Percentiles rank a stretch among this genome's conserved stretches.
These are phyloP conservation scores for Ectobius pallidus DNA, from an alignment of 2,888 invertebrate genomes.

Conservation along the genomic window DNA sequence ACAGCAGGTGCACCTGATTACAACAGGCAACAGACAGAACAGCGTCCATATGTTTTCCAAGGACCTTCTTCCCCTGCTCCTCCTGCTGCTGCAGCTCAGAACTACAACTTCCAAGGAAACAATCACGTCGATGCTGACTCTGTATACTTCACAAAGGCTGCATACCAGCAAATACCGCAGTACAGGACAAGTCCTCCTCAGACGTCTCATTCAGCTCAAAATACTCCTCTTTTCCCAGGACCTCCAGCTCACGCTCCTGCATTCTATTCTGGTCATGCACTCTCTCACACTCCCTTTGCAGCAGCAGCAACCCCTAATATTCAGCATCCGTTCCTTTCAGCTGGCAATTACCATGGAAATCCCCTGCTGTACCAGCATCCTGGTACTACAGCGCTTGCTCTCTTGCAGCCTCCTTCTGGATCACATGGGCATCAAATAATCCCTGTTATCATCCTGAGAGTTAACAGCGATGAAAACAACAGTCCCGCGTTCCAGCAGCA, in stretches of 20 bases:
- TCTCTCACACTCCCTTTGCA: neutral
- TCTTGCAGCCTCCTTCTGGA: neutral
- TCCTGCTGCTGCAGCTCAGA: neutral
- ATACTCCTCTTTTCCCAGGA: neutral
- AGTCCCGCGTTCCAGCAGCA: neutral
- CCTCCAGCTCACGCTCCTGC: neutral
- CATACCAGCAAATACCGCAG: neutral
- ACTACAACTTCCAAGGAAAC: neutral
- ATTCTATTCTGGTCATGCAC: neutral
- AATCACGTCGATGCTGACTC: neutral
- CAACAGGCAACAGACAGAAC: too few species aligned
- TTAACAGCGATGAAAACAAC: neutral
- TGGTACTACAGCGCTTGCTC: neutral
- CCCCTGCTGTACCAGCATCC: neutral
- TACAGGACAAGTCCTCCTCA: neutral
- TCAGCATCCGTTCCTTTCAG: neutral
- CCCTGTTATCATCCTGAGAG: constrained; percentile 34
- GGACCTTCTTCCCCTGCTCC: neutral
- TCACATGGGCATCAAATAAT: constrained; percentile 23
- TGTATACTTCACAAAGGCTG: neutral
- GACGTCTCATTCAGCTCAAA: neutral
- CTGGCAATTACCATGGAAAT: neutral
- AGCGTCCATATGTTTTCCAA: too few species aligned
- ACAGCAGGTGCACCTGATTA: neutral
- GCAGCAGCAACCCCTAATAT: neutral